Conservation (phyloP, 2,797 vertebrate genomes). For the Takifugu rubripes region DNA sequence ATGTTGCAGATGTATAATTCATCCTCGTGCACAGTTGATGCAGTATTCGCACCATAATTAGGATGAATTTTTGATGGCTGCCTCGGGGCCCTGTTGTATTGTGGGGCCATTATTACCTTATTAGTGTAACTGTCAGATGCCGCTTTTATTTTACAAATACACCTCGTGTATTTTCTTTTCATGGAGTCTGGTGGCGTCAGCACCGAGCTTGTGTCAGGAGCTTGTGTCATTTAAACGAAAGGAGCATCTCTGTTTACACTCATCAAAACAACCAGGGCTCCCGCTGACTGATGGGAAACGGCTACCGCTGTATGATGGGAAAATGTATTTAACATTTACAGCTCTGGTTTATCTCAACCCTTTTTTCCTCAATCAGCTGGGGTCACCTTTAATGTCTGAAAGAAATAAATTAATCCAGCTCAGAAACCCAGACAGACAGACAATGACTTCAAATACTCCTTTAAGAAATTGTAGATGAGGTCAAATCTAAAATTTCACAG, state of each 20-base stretch:
- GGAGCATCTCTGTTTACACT: slow-evolving; percentile 23
- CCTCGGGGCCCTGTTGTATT: slow-evolving; percentile 67
- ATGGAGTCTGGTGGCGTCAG: slow-evolving; percentile 39
- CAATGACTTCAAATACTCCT: too few relatives aligned
- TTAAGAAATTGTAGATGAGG: too few relatives aligned
- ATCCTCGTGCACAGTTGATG: slow-evolving; percentile 75
- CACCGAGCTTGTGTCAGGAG: slow-evolving; percentile 27
- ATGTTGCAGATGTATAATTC: slow-evolving; percentile 79
- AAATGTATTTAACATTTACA: too few relatives aligned
- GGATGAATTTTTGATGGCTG: slow-evolving; percentile 79
- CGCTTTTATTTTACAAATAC: slow-evolving; percentile 76
- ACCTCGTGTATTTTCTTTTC: slow-evolving; percentile 68
- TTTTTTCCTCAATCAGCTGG: too few relatives aligned
- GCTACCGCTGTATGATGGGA: neutral
- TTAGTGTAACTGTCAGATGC: slow-evolving; percentile 76
- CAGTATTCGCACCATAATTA: slow-evolving; percentile 80
- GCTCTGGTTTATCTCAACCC: too few relatives aligned
- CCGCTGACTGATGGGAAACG: neutral
- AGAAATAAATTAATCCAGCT: too few relatives aligned
- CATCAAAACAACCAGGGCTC: slow-evolving; percentile 30
- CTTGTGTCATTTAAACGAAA: slow-evolving; percentile 55
- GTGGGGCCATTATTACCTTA: slow-evolving; percentile 69
- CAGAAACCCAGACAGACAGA: too few relatives aligned
- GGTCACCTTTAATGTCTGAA: too few relatives aligned
- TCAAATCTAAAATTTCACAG: too few relatives aligned